Evolutionary conservation across 2,113 vertebrate species (phyloP).

Genomic region (Collichthys lucidus): DNA sequence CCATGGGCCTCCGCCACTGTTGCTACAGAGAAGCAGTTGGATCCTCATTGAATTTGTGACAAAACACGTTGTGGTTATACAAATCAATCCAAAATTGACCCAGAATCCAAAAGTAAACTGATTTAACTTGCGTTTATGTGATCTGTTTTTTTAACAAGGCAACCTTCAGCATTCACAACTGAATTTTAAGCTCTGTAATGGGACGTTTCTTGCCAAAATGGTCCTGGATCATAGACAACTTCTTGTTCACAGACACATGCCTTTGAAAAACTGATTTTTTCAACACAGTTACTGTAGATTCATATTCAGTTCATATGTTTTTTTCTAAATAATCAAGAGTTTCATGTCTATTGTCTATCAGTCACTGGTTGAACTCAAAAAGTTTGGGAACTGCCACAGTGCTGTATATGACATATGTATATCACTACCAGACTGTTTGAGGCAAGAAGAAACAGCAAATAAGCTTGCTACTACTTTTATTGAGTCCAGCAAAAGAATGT

Average conservation of each 20-base stretch:
- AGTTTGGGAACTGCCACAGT: not conserved
- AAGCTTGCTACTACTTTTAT: not conserved
- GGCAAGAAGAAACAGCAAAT: not conserved
- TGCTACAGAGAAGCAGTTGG: not conserved
- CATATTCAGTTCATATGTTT: too few relatives aligned
- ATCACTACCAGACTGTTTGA: too few relatives aligned
- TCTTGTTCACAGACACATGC: too few relatives aligned
- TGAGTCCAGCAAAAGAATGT: not conserved
- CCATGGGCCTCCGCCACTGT: not conserved
- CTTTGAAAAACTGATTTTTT: too few relatives aligned
- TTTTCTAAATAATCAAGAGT: too few relatives aligned
- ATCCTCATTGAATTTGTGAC: too few relatives aligned
- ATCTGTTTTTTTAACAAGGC: not conserved
- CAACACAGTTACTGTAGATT: too few relatives aligned
- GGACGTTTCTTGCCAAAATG: too few relatives aligned
- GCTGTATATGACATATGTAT: not conserved
- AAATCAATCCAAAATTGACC: not conserved
- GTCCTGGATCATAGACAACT: too few relatives aligned
- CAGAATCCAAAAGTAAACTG: not conserved
- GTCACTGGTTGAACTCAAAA: too few relatives aligned
- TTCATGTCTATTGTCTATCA: too few relatives aligned
- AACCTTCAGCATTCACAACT: not conserved
- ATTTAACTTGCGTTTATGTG: not conserved
- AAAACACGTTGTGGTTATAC: too few relatives aligned
- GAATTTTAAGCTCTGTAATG: not conserved